A percentile compares a stretch with the other conserved stretches of the same genome.
Conservation (phyloP, 2,888 invertebrate genomes). For the Lasioglossum calceatum region DNA sequence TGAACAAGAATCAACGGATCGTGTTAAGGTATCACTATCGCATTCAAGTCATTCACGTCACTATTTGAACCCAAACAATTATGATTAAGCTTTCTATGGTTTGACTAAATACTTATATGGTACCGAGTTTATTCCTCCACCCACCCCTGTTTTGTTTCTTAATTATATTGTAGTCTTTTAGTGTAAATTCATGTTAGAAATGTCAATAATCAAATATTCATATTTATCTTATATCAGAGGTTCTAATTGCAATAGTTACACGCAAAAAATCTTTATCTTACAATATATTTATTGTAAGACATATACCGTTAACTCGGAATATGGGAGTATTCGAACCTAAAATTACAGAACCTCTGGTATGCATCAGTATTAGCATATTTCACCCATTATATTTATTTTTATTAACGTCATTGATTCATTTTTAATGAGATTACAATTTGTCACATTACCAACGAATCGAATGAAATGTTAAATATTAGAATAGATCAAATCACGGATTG, state of each 20-base stretch:
- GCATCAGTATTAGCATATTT: slow-evolving; percentile 51
- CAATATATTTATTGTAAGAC: background rate
- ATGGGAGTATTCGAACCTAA: background rate
- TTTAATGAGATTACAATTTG: slow-evolving; percentile 26
- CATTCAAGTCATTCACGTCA: slow-evolving; percentile 74
- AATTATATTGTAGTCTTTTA: slow-evolving; percentile 24
- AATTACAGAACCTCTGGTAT: slow-evolving; percentile 28
- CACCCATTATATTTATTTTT: slow-evolving; percentile 44
- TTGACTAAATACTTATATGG: slow-evolving; percentile 40
- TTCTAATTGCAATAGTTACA: slow-evolving; percentile 10
- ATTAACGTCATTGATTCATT: slow-evolving; percentile 23
- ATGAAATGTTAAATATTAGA: background rate
- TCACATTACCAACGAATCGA: slow-evolving; percentile 20
- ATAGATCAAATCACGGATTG: slow-evolving; percentile 23
- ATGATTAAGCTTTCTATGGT: slow-evolving; percentile 63
- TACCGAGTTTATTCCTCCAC: background rate
- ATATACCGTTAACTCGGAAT: background rate
- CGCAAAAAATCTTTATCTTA: background rate
- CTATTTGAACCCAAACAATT: slow-evolving; percentile 77
- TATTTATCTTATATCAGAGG: slow-evolving; percentile 21
- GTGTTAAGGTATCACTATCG: slow-evolving; percentile 90
- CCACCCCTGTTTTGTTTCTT: slow-evolving; percentile 30
- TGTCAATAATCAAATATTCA: slow-evolving; percentile 37
- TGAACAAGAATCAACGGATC: slow-evolving; percentile 95
- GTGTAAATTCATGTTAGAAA: slow-evolving; percentile 24